Evolutionary conservation across 1,140 invertebrate species (phyloP), one percentile per base, ranked within the genome.

Genomic region (Nasonia giraulti): DNA sequence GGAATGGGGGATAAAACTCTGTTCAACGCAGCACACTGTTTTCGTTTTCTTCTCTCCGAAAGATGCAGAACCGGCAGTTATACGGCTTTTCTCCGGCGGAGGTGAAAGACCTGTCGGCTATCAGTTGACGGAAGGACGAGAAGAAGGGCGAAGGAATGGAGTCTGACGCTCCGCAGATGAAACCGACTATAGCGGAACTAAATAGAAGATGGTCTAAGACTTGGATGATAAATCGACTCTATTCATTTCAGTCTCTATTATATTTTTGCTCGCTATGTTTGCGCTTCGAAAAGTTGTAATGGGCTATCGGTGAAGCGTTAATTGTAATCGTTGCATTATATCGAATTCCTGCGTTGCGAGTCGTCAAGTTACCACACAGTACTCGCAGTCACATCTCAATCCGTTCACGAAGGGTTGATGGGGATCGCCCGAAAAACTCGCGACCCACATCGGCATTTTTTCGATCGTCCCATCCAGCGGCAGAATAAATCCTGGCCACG

Each of bases 401-500:
- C 6, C 40, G 10, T 44, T 44, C 40, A 8, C 40, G 40, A 8
- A 12, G 4, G 44, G 5, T 37, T 37, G 33, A 3, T 37, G 33
- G 23, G 55, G n/a, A n/a, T 62, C 17, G 17, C 5, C 17, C 17
- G 20, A 62, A 62, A 62, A 62, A 62, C 55, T n/a, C 55, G 14
- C 20, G 14, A 62, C 55, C 55, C 55, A 20, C 55, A 17, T 62
- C 17, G 27, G 0, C 11, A 81, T 73, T 73, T 73, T 81, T 74
- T 37, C 27, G 20, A 50, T 37, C n/a, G 11, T n/a, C 33, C 37
- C 27, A 20, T 73, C 69, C 62, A 71, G 78, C 86, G 82, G 80
- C 87, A 87, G 3, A 87, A 86, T 85, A 86, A 86, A 85, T 87
- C 85, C 31, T 80, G 83, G 76, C 85, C 85, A 87, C 88, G 80